Conservation (phyloP, 1,140 invertebrate species). For the Metaphire vulgaris region DNA sequence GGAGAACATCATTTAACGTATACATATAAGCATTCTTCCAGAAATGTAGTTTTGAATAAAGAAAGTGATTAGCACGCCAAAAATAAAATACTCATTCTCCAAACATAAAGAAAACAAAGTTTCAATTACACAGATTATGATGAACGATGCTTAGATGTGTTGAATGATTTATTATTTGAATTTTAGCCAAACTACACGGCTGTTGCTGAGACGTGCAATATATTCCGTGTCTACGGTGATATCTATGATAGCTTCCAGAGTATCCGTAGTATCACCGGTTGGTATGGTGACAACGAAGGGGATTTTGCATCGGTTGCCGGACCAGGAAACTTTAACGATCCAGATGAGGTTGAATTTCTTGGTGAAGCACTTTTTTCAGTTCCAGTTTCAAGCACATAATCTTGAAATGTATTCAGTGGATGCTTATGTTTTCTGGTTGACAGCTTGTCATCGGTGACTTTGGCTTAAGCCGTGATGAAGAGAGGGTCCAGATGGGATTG, state of each 20-base stretch:
- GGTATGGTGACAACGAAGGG: conserved; percentile 88
- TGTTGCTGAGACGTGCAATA: conserved; percentile 81
- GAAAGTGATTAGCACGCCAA: no score
- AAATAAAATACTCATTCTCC: no score
- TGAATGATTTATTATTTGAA: no score
- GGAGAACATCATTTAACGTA: no score
- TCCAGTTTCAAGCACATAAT: no score
- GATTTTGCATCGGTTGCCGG: conserved; percentile 79
- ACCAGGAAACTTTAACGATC: conserved; percentile 95
- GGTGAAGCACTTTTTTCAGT: no score
- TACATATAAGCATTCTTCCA: no score
- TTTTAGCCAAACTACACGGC: conserved; percentile 78
- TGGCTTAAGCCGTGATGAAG: conserved; percentile 88
- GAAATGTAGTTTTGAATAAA: no score
- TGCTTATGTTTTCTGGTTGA: neutral
- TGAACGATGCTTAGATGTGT: no score
- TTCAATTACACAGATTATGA: no score
- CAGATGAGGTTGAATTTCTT: conserved; percentile 99
- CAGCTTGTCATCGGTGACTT: conserved; percentile 92
- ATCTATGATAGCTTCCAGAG: conserved; percentile 89
- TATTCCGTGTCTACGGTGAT: conserved; percentile 94
- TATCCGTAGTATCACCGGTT: conserved; percentile 84
- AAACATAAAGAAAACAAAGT: no score
- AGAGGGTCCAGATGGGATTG: conserved; percentile 92
- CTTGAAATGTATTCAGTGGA: no score